Conservation (phyloP, 2,888 invertebrate genomes). For the Cataglyphis albicans region DNA sequence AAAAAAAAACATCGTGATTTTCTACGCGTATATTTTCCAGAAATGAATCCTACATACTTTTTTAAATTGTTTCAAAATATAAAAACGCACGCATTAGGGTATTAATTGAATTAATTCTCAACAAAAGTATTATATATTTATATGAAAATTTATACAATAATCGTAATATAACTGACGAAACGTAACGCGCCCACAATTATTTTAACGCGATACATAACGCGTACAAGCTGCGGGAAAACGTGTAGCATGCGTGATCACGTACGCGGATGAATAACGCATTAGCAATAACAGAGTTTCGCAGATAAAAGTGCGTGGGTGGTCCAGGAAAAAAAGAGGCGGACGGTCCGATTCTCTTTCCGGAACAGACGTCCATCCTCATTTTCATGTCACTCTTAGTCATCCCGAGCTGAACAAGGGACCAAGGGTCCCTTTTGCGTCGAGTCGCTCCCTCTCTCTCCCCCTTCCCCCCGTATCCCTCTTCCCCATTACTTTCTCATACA, state of each 20-base stretch:
- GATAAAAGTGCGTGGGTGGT: slow-evolving; percentile 42
- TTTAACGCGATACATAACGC: neutral
- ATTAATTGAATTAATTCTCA: neutral
- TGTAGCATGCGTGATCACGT: neutral
- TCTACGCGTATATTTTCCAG: neutral
- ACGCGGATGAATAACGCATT: slow-evolving; percentile 49
- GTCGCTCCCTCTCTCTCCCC: neutral
- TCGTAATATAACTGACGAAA: neutral
- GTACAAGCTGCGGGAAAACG: neutral
- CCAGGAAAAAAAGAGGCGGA: slow-evolving; percentile 4
- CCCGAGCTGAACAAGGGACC: neutral
- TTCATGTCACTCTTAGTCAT: slow-evolving; percentile 56
- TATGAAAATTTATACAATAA: neutral
- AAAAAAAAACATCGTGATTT: neutral
- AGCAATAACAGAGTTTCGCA: slow-evolving; percentile 30
- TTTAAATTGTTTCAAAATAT: neutral
- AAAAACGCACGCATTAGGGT: neutral
- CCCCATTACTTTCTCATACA: slow-evolving; percentile 65
- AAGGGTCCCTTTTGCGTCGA: slow-evolving; percentile 6
- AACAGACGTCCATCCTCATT: slow-evolving; percentile 14
- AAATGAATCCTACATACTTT: neutral
- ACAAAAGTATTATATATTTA: neutral
- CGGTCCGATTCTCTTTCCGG: slow-evolving; percentile 13
- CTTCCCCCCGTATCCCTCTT: neutral
- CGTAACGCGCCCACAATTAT: neutral